Evolutionary conservation across 2,797 vertebrate genomes (phyloP), one percentile per base, ranked within the genome.

Genomic region (Coluber constrictor): DNA sequence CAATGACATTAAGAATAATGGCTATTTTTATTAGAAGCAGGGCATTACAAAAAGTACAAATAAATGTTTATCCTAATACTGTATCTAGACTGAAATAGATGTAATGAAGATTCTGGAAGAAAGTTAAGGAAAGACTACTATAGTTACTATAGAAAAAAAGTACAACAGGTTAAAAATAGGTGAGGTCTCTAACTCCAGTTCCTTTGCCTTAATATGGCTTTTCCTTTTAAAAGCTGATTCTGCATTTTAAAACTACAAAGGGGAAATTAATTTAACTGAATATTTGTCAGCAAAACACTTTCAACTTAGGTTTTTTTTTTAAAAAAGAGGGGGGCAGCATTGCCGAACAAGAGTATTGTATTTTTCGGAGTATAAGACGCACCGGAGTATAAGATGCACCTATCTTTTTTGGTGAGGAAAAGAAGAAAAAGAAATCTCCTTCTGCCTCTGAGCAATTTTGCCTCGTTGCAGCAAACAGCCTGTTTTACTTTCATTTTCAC

Each of bases 21-120:
- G 92, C 57, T 87, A 91, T 20, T n/a, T 86, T 79, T 27, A 94
- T 95, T 94, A 94, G 43, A 87, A 94, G 74, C 3, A 91, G 13
- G 0, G 61, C 11, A 87, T 0, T n/a, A 88, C 93, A 55, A 92
- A 83, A 20, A 88, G 87, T 11, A 74, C 23, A 93, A 93, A 60
- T 6, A 89, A 61, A 86, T 29, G 66, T 0, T 90, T 13, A 86
- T 60, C 83, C 88, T 43, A 57, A 20, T 92, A 93, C 13, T 61
- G 55, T 0, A 47, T 47, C 20, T 2, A 95, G 7, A 92, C 4
- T 93, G 63, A 6, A 90, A 59, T 43, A 79, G 2, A 23, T 92
- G 92, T 51, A 93, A 25, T 92, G 91, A 54, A 93, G 92, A 0
- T 16, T 70, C 12, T 70, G 25, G 74, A 61, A 86, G 20, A 59